Conservation (phyloP, 2,113 vertebrate genomes). For the Accipiter cooperii region DNA sequence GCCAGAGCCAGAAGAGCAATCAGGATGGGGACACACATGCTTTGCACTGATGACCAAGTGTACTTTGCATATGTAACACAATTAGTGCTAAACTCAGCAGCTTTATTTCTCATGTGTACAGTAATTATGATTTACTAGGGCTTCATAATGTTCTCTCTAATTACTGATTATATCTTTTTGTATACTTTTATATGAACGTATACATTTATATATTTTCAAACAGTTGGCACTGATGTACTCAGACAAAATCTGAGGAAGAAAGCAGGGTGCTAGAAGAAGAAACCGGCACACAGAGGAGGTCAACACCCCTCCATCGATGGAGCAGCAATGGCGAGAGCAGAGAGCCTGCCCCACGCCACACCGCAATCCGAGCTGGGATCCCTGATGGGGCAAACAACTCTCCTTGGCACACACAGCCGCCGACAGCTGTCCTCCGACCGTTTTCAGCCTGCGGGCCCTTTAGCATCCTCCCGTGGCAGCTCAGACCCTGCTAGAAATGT, state of each 20-base stretch:
- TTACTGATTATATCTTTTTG: neutral
- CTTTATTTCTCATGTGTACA: neutral
- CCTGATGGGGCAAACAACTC: rapidly evolving
- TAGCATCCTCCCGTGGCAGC: neutral
- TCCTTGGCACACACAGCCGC: neutral
- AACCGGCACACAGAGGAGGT: neutral
- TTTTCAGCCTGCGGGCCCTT: neutral
- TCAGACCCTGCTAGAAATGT: neutral
- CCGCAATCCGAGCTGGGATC: neutral
- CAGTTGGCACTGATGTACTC: neutral
- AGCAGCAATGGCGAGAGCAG: neutral
- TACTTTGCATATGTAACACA: neutral
- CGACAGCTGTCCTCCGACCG: neutral
- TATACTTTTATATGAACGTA: neutral
- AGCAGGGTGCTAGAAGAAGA: neutral
- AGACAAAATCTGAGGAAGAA: neutral
- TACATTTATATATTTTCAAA: neutral
- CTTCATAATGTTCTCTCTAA: neutral
- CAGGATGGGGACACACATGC: rapidly evolving
- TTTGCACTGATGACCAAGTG: neutral
- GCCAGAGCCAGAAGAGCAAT: neutral
- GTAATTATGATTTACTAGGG: neutral
- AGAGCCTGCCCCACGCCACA: neutral
- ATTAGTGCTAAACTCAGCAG: neutral
- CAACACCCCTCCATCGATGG: neutral